Percentiles rank a stretch among this genome's conserved stretches.
Evolutionary conservation across 30 jellyfish, hydroid and myxozoan species (phyloP).

Genomic region (Catostylus mosaicus): DNA sequence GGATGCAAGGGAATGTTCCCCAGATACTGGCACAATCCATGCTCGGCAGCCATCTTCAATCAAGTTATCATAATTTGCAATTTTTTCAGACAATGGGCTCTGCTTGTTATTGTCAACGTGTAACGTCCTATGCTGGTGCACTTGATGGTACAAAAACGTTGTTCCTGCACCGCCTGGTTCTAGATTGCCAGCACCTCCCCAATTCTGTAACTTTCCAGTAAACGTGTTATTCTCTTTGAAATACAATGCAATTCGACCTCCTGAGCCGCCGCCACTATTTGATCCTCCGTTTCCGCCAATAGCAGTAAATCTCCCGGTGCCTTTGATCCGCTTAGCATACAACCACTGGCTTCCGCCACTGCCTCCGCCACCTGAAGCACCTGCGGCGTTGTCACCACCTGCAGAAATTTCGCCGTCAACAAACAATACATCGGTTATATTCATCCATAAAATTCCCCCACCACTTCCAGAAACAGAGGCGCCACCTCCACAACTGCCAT

Average conservation of each 20-base stretch:
- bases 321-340: constrained; percentile 52
- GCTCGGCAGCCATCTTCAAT: constrained; percentile 58
- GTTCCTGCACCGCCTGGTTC: constrained; percentile 82
- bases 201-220: constrained; percentile 47
- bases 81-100: constrained; percentile 35
- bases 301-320: constrained; percentile 61
- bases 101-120: constrained; percentile 60
- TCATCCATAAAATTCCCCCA: constrained; percentile 69
- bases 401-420: constrained; percentile 57
- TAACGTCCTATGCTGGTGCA: constrained; percentile 46
- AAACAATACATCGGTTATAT: constrained; percentile 49
- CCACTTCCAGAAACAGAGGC: constrained; percentile 64
- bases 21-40: constrained; percentile 67
- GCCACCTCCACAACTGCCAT: constrained; percentile 80
- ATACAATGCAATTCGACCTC: constrained; percentile 68
- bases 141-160: constrained; percentile 57
- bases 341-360: constrained; percentile 79
- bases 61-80: constrained; percentile 35
- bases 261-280: constrained; percentile 67
- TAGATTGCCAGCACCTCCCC: constrained; percentile 61
- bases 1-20: constrained; percentile 62
- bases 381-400: constrained; percentile 37
- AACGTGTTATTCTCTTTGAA: constrained; percentile 54
- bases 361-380: constrained; percentile 64
- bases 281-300: constrained; percentile 65